Base-by-base conservation (phyloP, 2,888 invertebrate species). In the Epinotia demarniana region DNA sequence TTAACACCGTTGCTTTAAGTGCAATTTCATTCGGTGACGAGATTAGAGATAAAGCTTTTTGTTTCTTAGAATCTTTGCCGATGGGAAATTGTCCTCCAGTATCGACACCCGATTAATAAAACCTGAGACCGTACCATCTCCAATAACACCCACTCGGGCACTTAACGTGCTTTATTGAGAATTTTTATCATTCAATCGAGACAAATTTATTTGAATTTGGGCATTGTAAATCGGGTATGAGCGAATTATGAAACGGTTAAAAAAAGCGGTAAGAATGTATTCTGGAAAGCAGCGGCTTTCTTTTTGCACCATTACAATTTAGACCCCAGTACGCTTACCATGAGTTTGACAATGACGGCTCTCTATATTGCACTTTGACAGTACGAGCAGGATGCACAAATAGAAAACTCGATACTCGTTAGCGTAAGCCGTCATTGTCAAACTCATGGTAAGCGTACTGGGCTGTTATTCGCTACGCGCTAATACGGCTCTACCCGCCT, bases 21-120 rank as follows among this genome's bases (percentile, higher is more conserved):
- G 23, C 23, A 46, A 60, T 3, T 46, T 43, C 16, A 6, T 46
- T 2, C 0, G 46, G n/a, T 11, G 33, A n/a, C 6, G 1, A n/a
- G 46, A n/a, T n/a, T 11, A 58, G 0, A 5, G 43, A n/a, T 16
- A 27, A 16, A 12, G 2, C 46, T 8, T 60, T 60, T 27, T 60
- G 2, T 27, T 16, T 13, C 46, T 46, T 0, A 46, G 27, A 5
- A 58, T n/a, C n/a, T 23, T 80, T 80, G 82, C 80, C 81, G 81
- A 81, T 86, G 84, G 85, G 87, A 88, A 84, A 82, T 78, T 82
- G 81, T 85, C 85, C 82, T 77, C 79, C 81, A 79, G 81, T 80
- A 83, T 82, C 83, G 84, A 82, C 84, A 81, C 82, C 79, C 84
- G 84, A 81, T 78, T 81, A 83, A 73, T 77, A 79, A 77, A 80